Evolutionary conservation across 2,113 vertebrate genomes (phyloP).

Genomic region (Rhea pennata): DNA sequence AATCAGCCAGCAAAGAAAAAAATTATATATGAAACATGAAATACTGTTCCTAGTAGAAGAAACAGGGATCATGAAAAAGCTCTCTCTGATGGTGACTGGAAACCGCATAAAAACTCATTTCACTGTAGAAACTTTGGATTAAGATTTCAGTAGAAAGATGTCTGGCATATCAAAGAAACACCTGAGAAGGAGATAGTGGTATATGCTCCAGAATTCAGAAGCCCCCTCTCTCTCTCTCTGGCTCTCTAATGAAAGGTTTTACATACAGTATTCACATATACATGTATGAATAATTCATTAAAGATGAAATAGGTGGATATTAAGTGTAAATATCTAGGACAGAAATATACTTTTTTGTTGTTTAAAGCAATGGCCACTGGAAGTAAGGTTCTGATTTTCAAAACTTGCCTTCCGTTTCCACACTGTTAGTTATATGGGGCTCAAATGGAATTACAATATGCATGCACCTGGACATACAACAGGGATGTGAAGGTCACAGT

Average conservation of each 20-base stretch:
- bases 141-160: conserved; percentile 70
- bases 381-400: conserved; percentile 37
- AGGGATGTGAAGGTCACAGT: background rate
- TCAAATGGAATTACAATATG: background rate
- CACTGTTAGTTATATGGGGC: background rate
- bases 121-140: conserved; percentile 64
- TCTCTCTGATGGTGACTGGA: conserved; percentile 65
- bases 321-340: conserved; percentile 67
- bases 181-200: conserved; percentile 65
- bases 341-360: conserved; percentile 31
- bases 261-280: conserved; percentile 61
- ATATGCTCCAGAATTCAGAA: conserved; percentile 63
- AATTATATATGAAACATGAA: conserved; percentile 63
- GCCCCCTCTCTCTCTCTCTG: background rate
- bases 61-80: conserved; percentile 56
- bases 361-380: conserved; percentile 47
- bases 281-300: conserved; percentile 67
- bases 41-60: conserved; percentile 37
- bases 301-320: conserved; percentile 57
- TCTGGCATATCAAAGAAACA: conserved; percentile 73
- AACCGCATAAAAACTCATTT: conserved; percentile 68
- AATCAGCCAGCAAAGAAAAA: conserved; percentile 62
- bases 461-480: background rate
- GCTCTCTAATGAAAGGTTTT: conserved; percentile 66
- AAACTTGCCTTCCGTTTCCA: conserved; percentile 31